Percentiles rank a stretch among this genome's conserved stretches.
phyloP scores from a whole-genome alignment of 2,113 vertebrate genomes.

The Heliornis fulica region DNA sequence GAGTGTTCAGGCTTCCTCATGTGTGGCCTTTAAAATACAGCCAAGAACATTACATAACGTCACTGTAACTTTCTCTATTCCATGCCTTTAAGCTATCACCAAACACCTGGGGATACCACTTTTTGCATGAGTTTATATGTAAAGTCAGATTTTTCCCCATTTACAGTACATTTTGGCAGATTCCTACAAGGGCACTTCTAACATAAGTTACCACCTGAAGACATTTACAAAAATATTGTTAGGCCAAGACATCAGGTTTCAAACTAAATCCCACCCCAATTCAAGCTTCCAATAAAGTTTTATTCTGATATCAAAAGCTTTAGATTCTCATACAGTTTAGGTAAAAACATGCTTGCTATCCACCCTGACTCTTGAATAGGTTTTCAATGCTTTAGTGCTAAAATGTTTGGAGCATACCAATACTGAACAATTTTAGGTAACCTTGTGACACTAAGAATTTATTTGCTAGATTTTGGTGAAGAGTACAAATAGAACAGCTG shows the following conservation, averaged over 20 bases:
- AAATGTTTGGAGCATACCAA: not conserved
- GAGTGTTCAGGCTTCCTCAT: not conserved
- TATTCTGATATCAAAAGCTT: not conserved
- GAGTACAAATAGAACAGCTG: not conserved
- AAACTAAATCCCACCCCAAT: not conserved
- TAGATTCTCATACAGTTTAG: not conserved
- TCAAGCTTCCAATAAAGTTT: not conserved
- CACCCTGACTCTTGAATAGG: not conserved
- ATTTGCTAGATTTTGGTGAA: not conserved
- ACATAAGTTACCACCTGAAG: not conserved
- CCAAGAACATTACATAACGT: not conserved
- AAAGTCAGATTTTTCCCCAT: not conserved
- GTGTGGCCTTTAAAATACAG: not conserved
- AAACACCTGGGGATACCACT: not conserved
- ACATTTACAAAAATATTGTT: not conserved
- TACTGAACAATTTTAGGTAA: not conserved
- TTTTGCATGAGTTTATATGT: not conserved
- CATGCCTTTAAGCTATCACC: not conserved
- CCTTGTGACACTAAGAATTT: not conserved
- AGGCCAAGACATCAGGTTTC: not conserved
- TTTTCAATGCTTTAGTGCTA: not conserved
- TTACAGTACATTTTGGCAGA: not conserved
- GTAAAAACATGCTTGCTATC: not conserved
- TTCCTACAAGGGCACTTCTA: not conserved
- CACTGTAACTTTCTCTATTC: not conserved